phyloP scores from a whole-genome alignment of 92 coral and sea anemone genomes.

The Muricea muricata region DNA sequence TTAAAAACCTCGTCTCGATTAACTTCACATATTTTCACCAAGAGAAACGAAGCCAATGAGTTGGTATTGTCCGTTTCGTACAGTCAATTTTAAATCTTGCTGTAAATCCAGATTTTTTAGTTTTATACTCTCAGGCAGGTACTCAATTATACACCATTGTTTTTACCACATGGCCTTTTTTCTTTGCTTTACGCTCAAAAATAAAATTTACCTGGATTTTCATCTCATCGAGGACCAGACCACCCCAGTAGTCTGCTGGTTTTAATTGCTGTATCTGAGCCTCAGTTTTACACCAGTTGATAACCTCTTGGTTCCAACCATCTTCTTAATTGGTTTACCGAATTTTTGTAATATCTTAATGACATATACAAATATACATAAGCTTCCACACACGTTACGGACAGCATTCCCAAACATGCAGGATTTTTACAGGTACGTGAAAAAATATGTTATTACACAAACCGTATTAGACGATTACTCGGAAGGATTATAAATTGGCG shows the following conservation, averaged over 20 bases:
- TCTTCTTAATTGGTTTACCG: neutral
- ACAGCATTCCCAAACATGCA: too few species aligned
- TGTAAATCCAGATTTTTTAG: neutral
- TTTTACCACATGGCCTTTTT: too few species aligned
- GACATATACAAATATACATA: too few species aligned
- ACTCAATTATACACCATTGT: too few species aligned
- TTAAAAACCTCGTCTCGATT: conserved; percentile 11
- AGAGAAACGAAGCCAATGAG: neutral
- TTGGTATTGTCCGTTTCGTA: neutral
- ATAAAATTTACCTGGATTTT: neutral
- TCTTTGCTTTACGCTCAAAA: too few species aligned
- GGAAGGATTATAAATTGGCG: too few species aligned
- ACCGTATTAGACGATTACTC: too few species aligned
- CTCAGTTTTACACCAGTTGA: neutral
- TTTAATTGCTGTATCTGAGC: neutral
- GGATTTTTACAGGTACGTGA: too few species aligned
- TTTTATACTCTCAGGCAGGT: too few species aligned
- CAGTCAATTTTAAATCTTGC: conserved; percentile 3
- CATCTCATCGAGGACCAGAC: neutral
- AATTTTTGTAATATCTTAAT: neutral
- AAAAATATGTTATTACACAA: too few species aligned
- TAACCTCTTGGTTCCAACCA: neutral
- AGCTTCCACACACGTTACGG: too few species aligned
- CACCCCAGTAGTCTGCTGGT: neutral
- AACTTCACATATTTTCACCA: conserved; percentile 4